phyloP scores from a whole-genome alignment of 2,888 invertebrate species.

The Merodon equestris region DNA sequence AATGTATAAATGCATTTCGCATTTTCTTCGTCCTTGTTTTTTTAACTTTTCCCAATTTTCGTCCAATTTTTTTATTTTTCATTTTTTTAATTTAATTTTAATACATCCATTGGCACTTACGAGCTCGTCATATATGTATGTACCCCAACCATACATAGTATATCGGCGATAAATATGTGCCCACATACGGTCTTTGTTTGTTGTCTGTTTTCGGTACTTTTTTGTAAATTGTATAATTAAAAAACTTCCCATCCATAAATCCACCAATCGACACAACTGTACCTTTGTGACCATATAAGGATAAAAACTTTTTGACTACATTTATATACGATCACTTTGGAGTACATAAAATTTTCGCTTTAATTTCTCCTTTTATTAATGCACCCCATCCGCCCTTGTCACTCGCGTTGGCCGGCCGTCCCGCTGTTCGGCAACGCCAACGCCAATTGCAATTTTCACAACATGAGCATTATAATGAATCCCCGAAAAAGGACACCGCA shows the following conservation, averaged over 20 bases:
- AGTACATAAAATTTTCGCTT: slow-evolving; percentile 44
- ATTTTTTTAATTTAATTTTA: slow-evolving; percentile 36
- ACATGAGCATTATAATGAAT: slow-evolving; percentile 68
- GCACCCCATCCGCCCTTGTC: no score
- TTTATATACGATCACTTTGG: slow-evolving; percentile 12
- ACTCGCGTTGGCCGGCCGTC: no score
- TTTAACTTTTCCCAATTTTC: slow-evolving; percentile 22
- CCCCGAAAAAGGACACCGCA: slow-evolving; percentile 57
- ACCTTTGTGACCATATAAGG: slow-evolving; percentile 46
- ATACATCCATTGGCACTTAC: slow-evolving; percentile 50
- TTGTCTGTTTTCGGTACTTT: slow-evolving; percentile 32
- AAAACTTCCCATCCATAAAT: slow-evolving; percentile 56
- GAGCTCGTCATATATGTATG: neutral
- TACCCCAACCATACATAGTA: no score
- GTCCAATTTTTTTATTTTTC: neutral
- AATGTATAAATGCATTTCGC: slow-evolving; percentile 40
- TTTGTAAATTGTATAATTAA: slow-evolving; percentile 65
- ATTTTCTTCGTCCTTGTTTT: slow-evolving; percentile 8
- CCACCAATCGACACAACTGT: slow-evolving; percentile 56
- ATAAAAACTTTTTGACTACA: slow-evolving; percentile 28
- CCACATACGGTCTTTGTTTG: slow-evolving; percentile 1
- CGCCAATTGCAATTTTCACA: slow-evolving; percentile 68
- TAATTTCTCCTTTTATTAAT: slow-evolving; percentile 67
- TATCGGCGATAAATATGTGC: no score
- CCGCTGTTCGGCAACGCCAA: slow-evolving; percentile 26